A percentile compares a stretch with the other conserved stretches of the same genome.
Evolutionary conservation across 2,888 invertebrate genomes (phyloP).

Genomic region (Dioctria rufipes): DNA sequence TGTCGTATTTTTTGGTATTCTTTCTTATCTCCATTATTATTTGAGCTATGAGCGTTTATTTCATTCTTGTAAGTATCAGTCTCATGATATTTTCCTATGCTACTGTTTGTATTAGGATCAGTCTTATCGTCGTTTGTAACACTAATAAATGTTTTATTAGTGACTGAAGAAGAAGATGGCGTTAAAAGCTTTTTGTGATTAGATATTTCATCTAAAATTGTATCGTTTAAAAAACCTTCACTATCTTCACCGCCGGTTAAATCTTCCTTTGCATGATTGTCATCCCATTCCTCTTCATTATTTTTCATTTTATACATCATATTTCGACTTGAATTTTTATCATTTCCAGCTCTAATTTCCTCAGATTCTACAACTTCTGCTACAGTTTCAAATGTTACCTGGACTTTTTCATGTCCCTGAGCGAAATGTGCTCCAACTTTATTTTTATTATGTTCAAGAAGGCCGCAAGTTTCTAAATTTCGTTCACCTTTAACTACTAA

Average conservation of each 20-base stretch:
- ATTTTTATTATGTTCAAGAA: conserved; percentile 80
- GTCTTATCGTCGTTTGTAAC: conserved; percentile 51
- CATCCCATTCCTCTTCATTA: conserved; percentile 63
- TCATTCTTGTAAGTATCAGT: conserved; percentile 59
- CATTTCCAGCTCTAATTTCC: conserved; percentile 30
- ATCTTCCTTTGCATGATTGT: conserved; percentile 69
- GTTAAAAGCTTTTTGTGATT: background rate
- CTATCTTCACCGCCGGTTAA: conserved; percentile 60
- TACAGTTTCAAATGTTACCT: conserved; percentile 76
- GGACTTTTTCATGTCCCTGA: conserved; percentile 70
- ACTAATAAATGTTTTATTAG: background rate
- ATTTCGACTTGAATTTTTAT: conserved; percentile 26
- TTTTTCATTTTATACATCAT: conserved; percentile 45
- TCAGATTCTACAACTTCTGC: conserved; percentile 69
- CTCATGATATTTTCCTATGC: conserved; percentile 54
- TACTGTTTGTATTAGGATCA: conserved; percentile 54
- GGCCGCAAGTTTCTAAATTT: conserved; percentile 83
- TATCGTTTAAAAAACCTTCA: background rate
- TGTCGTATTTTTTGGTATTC: conserved; percentile 20
- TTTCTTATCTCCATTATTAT: background rate
- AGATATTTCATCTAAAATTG: background rate
- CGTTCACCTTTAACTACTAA: conserved; percentile 86
- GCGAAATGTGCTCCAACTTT: conserved; percentile 75
- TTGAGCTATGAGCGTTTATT: background rate
- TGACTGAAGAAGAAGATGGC: background rate